Evolutionary conservation across 2,113 vertebrate genomes (phyloP).

Genomic region (Osmerus eperlanus): DNA sequence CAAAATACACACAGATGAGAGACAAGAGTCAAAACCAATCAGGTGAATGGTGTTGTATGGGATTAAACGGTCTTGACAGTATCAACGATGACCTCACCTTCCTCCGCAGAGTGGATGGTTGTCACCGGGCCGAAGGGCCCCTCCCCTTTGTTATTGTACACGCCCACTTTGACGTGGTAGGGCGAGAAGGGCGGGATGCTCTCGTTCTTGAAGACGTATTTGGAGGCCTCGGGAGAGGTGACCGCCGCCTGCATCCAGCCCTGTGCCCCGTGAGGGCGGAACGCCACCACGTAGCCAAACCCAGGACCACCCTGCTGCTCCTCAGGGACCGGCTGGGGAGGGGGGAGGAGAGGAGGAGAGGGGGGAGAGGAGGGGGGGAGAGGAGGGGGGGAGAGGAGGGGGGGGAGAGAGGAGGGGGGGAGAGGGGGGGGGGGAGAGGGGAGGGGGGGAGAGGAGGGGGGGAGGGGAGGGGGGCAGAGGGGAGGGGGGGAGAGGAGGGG

Average conservation of each 20-base stretch:
- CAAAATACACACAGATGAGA: no score
- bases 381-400: no score
- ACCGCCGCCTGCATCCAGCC: conserved; percentile 96
- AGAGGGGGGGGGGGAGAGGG: no score
- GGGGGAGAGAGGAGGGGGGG: no score
- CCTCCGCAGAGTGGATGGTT: conserved; percentile 89
- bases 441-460: no score
- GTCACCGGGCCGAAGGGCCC: conserved; percentile 85
- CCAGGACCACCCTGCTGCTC: conserved; percentile 91
- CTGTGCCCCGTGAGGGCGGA: conserved; percentile 81
- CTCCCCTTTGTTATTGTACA: conserved; percentile 95
- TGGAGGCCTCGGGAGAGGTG: conserved; percentile 85
- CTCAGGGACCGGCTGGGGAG: conserved; percentile 85
- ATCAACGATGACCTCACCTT: conserved; percentile 72
- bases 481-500: no score
- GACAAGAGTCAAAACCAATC: no score
- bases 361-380: no score
- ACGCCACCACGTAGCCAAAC: conserved; percentile 95
- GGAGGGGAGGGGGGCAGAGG: no score
- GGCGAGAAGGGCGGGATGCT: conserved; percentile 89
- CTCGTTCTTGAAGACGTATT: conserved; percentile 94
- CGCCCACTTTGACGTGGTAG: conserved; percentile 91
- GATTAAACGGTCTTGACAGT: no score
- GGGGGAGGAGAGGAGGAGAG: conserved; percentile 13
- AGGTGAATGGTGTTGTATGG: no score